Percentiles rank a stretch among this genome's conserved stretches.
phyloP scores from a whole-genome alignment of 2,797 vertebrate genomes.

The Silurus lanzhouensis region DNA sequence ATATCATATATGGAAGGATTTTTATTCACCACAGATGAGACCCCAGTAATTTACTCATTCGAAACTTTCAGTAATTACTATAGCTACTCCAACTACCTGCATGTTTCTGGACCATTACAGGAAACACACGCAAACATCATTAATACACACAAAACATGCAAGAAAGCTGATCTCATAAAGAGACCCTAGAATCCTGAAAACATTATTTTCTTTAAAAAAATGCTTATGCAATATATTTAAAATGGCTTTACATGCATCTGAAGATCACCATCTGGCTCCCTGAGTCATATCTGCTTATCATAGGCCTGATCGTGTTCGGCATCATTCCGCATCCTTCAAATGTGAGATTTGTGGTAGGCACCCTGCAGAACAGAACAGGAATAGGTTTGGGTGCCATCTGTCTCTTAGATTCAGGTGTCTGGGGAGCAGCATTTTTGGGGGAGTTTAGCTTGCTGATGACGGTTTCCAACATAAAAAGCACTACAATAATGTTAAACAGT shows the following conservation, averaged over 20 bases:
- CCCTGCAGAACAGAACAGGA: conserved; percentile 28
- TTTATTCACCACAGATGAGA: background rate
- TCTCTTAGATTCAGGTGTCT: conserved; percentile 5
- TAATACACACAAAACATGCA: background rate
- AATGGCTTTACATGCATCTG: conserved; percentile 2
- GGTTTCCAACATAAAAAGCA: background rate
- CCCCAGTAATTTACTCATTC: background rate
- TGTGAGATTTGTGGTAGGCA: background rate
- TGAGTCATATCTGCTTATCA: conserved; percentile 23
- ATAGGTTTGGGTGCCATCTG: conserved; percentile 14
- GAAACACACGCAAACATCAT: background rate
- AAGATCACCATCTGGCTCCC: conserved; percentile 19
- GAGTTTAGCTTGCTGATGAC: background rate
- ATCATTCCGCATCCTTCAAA: conserved; percentile 4
- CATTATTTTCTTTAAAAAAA: background rate
- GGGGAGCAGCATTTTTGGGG: background rate
- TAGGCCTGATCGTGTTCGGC: conserved; percentile 8
- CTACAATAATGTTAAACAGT: background rate
- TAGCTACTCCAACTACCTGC: background rate
- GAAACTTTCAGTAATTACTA: background rate
- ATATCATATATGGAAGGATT: background rate
- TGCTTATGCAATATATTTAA: background rate
- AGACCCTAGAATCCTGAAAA: background rate
- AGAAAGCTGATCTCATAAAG: background rate
- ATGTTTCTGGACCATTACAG: background rate